Conservation (phyloP, 2,888 invertebrate genomes). For the Drosophila prolongata region DNA sequence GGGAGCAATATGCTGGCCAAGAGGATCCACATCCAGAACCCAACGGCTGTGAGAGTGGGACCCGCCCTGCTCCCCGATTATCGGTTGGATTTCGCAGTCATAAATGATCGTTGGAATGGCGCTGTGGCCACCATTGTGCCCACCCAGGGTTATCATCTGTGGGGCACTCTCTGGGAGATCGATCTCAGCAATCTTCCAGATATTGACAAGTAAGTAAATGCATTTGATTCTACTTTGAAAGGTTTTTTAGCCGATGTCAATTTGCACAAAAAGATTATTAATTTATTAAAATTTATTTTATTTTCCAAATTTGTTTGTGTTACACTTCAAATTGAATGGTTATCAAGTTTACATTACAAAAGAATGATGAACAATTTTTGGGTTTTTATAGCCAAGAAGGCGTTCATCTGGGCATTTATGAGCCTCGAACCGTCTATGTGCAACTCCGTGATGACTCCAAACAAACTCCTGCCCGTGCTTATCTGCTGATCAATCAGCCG, state of each 20-base stretch:
- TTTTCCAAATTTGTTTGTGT: no score
- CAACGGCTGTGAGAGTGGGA: slow-evolving; percentile 89
- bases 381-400: slow-evolving; percentile 73
- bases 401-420: slow-evolving; percentile 87
- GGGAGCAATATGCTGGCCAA: slow-evolving; percentile 94
- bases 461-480: slow-evolving; percentile 88
- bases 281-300: no score
- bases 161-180: slow-evolving; percentile 93
- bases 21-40: slow-evolving; percentile 92
- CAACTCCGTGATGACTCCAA: slow-evolving; percentile 84
- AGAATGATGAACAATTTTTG: no score
- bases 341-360: no score
- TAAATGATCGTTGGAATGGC: slow-evolving; percentile 90
- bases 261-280: no score
- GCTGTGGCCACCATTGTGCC: slow-evolving; percentile 92
- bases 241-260: no score
- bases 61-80: slow-evolving; percentile 88
- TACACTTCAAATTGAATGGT: no score
- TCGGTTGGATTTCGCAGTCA: slow-evolving; percentile 88
- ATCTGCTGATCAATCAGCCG: slow-evolving; percentile 88
- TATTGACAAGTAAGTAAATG: slow-evolving; percentile 88
- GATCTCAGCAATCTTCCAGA: slow-evolving; percentile 86
- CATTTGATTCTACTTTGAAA: no score
- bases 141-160: slow-evolving; percentile 80
- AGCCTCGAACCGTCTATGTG: slow-evolving; percentile 87